These are phyloP conservation scores for Oncorhynchus tshawytscha DNA, from an alignment of 2,113 vertebrate species.

Conservation along the genomic window DNA sequence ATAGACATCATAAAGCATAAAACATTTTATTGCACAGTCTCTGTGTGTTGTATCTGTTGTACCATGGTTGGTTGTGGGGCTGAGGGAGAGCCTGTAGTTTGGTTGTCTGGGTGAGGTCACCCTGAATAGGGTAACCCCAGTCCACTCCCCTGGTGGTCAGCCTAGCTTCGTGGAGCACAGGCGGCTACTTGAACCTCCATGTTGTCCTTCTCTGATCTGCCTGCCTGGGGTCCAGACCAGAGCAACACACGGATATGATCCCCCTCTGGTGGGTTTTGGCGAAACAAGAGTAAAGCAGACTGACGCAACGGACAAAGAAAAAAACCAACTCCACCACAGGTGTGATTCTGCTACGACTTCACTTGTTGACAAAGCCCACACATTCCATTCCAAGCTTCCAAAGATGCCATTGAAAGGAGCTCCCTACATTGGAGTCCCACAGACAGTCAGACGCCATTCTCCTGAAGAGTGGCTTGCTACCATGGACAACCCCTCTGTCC, in stretches of 20 bases:
- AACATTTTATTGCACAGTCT: slow-evolving; percentile 57
- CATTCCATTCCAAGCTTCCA: background rate
- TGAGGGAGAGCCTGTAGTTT: background rate
- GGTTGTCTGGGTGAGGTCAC: background rate
- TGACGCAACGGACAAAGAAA: background rate
- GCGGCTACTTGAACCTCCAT: background rate
- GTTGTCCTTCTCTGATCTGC: background rate
- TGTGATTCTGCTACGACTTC: background rate
- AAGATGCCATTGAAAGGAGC: background rate
- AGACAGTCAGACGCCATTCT: background rate
- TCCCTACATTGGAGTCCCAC: background rate
- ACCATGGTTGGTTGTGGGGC: background rate
- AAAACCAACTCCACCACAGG: background rate
- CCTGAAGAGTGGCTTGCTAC: background rate
- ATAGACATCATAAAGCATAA: slow-evolving; percentile 52
- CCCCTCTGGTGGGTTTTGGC: background rate
- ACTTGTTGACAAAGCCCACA: background rate
- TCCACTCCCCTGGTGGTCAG: background rate
- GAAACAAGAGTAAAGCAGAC: background rate
- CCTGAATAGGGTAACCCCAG: no score
- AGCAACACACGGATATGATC: background rate
- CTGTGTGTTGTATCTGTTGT: background rate
- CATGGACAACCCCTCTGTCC: background rate
- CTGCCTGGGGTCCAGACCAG: background rate
- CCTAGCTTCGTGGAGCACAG: background rate